phyloP scores from a whole-genome alignment of 2,888 invertebrate genomes.

The Rotaria sp. region DNA sequence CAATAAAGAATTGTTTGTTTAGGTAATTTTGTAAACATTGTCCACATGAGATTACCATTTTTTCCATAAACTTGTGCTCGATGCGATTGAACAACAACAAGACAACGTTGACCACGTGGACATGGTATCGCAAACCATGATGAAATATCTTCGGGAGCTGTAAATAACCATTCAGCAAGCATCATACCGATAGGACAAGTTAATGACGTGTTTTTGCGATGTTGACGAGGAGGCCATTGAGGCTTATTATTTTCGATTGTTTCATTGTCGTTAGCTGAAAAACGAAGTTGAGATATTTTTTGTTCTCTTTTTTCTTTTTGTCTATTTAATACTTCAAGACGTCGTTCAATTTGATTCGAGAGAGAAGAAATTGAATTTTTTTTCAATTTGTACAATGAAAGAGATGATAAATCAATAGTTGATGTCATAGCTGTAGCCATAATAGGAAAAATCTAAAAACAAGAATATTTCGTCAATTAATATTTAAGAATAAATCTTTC shows the following conservation, averaged over 20 bases:
- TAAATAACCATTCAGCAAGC: conserved; percentile 85
- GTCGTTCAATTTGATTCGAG: background rate
- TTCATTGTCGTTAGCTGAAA: background rate
- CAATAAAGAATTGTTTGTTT: background rate
- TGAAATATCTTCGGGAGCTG: conserved; percentile 64
- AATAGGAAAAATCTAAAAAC: background rate
- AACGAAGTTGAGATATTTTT: background rate
- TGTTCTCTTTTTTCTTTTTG: background rate
- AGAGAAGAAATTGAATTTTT: background rate
- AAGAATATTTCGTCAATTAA: no score
- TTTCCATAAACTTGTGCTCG: background rate
- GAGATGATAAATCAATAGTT: background rate
- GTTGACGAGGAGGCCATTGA: background rate
- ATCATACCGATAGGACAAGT: conserved; percentile 60
- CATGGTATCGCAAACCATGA: conserved; percentile 63
- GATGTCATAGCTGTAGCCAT: background rate
- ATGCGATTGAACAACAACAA: conserved; percentile 62
- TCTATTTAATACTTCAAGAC: background rate
- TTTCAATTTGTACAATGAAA: background rate
- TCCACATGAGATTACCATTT: background rate
- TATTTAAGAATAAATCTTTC: background rate
- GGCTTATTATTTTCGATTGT: background rate
- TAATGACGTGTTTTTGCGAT: background rate
- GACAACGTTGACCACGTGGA: conserved; percentile 72
- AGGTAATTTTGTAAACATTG: background rate